These are phyloP conservation scores for Cavia porcellus DNA, from an alignment of 2,113 vertebrate species.

Conservation along the genomic window DNA sequence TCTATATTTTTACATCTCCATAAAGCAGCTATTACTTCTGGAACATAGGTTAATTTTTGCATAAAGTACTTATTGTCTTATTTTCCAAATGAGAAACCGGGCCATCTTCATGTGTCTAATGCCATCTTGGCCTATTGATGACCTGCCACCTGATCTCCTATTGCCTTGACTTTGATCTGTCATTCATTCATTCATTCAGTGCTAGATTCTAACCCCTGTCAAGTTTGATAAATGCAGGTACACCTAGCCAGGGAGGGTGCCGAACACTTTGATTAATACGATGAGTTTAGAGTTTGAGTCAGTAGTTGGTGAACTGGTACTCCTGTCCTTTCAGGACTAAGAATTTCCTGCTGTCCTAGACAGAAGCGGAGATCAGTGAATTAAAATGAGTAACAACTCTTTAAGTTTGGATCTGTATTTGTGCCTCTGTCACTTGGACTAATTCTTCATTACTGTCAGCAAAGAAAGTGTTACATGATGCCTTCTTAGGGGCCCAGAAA, in stretches of 20 bases:
- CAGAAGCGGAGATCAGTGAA: not conserved
- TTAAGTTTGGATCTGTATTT: constrained; percentile 35
- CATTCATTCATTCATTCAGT: not conserved
- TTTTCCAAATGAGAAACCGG: constrained; percentile 5
- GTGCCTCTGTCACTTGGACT: not conserved
- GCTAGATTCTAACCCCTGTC: not conserved
- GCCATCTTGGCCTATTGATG: not conserved
- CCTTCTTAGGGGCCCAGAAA: constrained; percentile 52
- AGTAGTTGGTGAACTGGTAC: not conserved
- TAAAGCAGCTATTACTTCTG: not conserved
- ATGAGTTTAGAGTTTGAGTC: constrained; percentile 1
- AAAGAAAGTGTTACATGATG: constrained; percentile 50
- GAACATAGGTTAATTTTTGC: not conserved
- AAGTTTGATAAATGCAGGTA: not conserved
- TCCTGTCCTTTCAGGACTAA: constrained; percentile 11
- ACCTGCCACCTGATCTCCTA: not conserved
- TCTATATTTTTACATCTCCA: not conserved
- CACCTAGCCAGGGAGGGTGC: not conserved
- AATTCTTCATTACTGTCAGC: not conserved
- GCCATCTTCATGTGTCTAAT: not conserved
- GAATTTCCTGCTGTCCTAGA: not conserved
- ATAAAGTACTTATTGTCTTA: not conserved
- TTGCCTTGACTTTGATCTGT: constrained; percentile 5
- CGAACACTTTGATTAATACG: not conserved
- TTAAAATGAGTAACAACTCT: constrained; percentile 38